Conservation (phyloP, 1,140 invertebrate species). For the Drosophila willistoni region DNA sequence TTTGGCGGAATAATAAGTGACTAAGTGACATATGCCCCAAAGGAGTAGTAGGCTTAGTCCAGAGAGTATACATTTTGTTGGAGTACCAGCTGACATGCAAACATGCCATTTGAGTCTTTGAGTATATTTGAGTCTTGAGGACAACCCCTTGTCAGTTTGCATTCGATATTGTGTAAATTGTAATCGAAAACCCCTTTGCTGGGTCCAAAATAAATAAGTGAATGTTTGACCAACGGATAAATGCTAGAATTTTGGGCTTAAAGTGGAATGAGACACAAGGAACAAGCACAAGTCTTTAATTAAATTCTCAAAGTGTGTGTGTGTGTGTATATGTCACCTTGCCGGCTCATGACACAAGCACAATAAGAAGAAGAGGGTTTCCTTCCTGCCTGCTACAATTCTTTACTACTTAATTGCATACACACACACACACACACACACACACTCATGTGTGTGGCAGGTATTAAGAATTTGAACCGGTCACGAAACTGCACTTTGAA, state of each 20-base stretch:
- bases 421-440: conserved; percentile 38
- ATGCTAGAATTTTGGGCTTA: conserved; percentile 37
- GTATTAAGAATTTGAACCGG: conserved; percentile 53
- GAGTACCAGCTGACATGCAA: conserved; percentile 63
- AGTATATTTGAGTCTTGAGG: conserved; percentile 17
- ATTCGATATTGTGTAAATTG: conserved; percentile 44
- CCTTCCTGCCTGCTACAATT: conserved; percentile 8
- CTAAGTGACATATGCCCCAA: background rate
- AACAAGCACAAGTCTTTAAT: conserved; percentile 52
- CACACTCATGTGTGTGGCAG: background rate
- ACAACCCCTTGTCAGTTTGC: conserved; percentile 27
- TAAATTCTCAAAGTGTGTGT: conserved; percentile 55
- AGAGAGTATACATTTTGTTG: conserved; percentile 44
- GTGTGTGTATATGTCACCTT: conserved; percentile 34
- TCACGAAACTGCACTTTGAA: conserved; percentile 71
- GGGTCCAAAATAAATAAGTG: conserved; percentile 51
- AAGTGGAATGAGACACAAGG: conserved; percentile 25
- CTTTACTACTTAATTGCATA: conserved; percentile 38
- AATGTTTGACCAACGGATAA: conserved; percentile 52
- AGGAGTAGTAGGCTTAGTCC: conserved; percentile 11
- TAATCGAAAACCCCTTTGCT: conserved; percentile 55
- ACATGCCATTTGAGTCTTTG: conserved; percentile 52
- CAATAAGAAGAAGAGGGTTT: background rate
- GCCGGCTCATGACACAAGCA: conserved; percentile 31
- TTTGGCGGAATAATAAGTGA: background rate